Conservation (phyloP, 2,888 invertebrate species). For the Adelognathus sp. region DNA sequence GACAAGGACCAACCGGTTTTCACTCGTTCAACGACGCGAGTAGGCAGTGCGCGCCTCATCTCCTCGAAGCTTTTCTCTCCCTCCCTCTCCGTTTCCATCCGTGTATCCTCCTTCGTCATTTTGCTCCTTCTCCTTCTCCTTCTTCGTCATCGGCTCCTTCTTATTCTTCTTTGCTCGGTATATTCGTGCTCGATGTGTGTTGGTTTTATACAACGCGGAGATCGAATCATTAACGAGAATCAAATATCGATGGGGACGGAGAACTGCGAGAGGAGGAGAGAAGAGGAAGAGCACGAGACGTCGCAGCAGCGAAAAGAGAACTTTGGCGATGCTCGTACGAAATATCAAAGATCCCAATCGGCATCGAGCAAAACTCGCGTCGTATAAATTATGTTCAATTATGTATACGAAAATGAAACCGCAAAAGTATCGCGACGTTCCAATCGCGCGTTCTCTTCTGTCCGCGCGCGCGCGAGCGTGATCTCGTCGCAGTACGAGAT, state of each 20-base stretch:
- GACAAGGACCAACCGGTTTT: constrained; percentile 55
- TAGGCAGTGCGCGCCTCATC: constrained; percentile 24
- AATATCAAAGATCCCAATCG: constrained; percentile 62
- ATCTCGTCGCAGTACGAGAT: too few species aligned
- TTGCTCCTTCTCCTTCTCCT: neutral
- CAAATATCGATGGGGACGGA: constrained; percentile 62
- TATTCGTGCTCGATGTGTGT: constrained; percentile 53
- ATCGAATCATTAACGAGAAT: constrained; percentile 71
- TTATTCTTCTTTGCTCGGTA: constrained; percentile 19
- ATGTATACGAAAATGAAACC: constrained; percentile 56
- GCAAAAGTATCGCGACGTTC: constrained; percentile 45
- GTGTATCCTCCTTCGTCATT: neutral
- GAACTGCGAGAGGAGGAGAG: neutral
- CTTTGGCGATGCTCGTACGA: constrained; percentile 58
- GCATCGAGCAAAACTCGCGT: constrained; percentile 43
- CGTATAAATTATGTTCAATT: constrained; percentile 63
- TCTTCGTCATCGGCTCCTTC: constrained; percentile 3
- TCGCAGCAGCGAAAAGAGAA: constrained; percentile 34
- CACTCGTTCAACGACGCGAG: constrained; percentile 50
- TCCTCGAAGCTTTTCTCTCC: constrained; percentile 22
- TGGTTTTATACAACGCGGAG: constrained; percentile 58
- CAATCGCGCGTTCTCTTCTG: too few species aligned
- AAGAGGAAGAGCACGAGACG: neutral
- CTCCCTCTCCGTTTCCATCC: neutral
- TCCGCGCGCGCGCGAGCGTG: neutral